Evolutionary conservation across 2,888 invertebrate genomes (phyloP), one percentile per base, ranked within the genome.

Genomic region (Aphodius granarius): DNA sequence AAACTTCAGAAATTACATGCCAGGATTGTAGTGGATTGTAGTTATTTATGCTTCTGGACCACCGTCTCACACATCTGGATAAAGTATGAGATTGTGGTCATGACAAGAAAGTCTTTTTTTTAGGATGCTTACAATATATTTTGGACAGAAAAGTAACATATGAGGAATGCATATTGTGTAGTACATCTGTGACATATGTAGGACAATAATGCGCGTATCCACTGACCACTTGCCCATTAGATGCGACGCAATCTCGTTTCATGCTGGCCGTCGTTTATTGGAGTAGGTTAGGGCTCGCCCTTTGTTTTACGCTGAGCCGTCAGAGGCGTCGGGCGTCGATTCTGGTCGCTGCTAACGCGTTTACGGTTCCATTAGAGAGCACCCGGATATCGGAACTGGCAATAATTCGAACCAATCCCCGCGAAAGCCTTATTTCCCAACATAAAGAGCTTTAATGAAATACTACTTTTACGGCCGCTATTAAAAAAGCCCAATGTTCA

Each of bases 361-460:
- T 43, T 43, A 43, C 43, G 43, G 43, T 43, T 43, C 43, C 43
- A 43, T 43, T 43, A 43, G 43, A 13, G 43, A 43, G 43, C 43
- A 43, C 43, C 43, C 43, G 68, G 68, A 68, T 68, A 68, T 68
- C 68, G 68, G 68, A 21, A 20, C 19, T 20, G 68, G 64, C 72
- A 72, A 72, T 72, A 64, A 72, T 72, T 72, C 65, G 72, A 64
- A 63, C 65, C 72, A 63, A 64, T 72, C 72, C 65, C 43, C 43
- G 43, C 43, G 43, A 43, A 43, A 43, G 43, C 43, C 43, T 43
- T 43, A 43, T 43, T 43, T 43, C 43, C 43, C 72, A 75, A 78
- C 77, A 77, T 77, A 78, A 77, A 77, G 76, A 73, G 74, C 73
- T 73, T 72, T 77, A 77, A 78, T 77, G 78, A 77, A 78, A 78